phyloP scores from a whole-genome alignment of 1,140 invertebrate species.

The Cydia amplana region DNA sequence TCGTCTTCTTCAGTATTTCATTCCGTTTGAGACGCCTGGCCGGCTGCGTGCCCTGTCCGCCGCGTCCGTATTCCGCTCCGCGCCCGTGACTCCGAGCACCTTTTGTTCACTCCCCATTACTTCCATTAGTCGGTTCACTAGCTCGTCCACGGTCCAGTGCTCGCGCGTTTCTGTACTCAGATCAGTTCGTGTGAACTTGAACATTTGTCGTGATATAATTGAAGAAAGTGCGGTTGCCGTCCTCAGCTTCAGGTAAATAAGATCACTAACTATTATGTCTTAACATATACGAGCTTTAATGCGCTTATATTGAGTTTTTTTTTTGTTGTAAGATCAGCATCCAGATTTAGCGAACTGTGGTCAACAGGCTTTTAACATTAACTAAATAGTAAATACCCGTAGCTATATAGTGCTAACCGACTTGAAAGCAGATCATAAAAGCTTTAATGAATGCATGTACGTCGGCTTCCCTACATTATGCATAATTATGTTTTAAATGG shows the following conservation, averaged over 20 bases:
- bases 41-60: conserved; percentile 50
- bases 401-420: neutral
- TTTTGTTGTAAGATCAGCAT: neutral
- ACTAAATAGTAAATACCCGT: neutral
- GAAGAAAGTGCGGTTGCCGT: conserved; percentile 45
- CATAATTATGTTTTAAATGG: neutral
- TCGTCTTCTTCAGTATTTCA: conserved; percentile 78
- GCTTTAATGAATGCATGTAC: neutral
- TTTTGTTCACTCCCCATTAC: conserved; percentile 29
- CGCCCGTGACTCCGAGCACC: conserved; percentile 44
- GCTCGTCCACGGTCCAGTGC: conserved; percentile 58
- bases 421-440: neutral
- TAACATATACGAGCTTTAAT: conserved; percentile 32
- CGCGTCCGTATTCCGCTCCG: conserved; percentile 43
- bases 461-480: neutral
- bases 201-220: conserved; percentile 55
- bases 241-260: conserved; percentile 58
- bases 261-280: neutral
- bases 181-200: conserved; percentile 60
- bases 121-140: conserved; percentile 39
- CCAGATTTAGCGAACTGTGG: neutral
- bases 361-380: neutral
- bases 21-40: conserved; percentile 72
- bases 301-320: conserved; percentile 36
- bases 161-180: conserved; percentile 48